Evolutionary conservation across 2,888 invertebrate genomes (phyloP), one percentile per base, ranked within the genome.

Genomic region (Eurytoma californica): DNA sequence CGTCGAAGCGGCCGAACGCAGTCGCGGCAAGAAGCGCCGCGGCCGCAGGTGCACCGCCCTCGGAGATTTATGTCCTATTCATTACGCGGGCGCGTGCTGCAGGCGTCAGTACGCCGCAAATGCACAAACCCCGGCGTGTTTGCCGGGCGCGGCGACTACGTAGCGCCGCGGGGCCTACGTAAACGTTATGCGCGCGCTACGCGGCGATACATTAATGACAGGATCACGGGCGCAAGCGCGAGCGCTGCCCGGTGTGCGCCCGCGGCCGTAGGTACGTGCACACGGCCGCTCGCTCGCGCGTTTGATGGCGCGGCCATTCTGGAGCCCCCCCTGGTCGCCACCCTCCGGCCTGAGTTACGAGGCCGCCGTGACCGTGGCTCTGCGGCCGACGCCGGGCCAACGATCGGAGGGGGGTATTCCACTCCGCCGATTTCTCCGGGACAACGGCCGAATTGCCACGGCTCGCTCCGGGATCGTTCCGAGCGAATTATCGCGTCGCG

Each of bases 41-140:
- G 81, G 9, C 9, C 39, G 39, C 57, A 58, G 20, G 57, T 20
- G 82, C 39, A 39, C 7, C 82, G 82, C 82, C 84, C 84, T 85
- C 81, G 79, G 85, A 87, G 87, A 89, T 89, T 89, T 88, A 89
- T 89, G 88, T 84, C 85, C 88, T 87, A 87, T 89, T 86, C 86
- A 86, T 87, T 86, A 86, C 85, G 82, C 80, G 18, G 77, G 49
- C 51, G 67, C 39, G 51, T 55, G 7, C 7, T 63, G 69, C 68
- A 70, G 69, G 76, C 70, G 75, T 83, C 81, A 39, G 39, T 39
- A 79, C 80, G 82, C 85, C 84, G 82, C 85, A 84, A 84, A 85
- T 84, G 84, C 85, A 84, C 85, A 79, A 81, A 78, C 82, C 82
- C 79, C 18, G 63, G 75, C 74, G 58, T 67, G 67, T 74, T 74